Conservation (phyloP, 2,888 invertebrate genomes). For the Caenorhabditis macrosperma region DNA sequence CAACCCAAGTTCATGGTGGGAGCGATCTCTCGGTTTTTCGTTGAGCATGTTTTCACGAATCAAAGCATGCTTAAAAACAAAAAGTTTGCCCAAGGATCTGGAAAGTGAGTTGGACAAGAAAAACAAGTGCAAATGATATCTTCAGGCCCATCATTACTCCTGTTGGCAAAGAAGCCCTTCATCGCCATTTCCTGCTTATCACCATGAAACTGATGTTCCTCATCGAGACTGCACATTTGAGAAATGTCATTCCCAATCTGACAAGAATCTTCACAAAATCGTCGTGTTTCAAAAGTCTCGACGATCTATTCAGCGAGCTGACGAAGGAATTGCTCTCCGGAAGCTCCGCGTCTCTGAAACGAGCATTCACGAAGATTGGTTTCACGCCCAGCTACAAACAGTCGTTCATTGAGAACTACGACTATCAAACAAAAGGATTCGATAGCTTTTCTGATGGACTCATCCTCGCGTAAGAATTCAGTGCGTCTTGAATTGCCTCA, state of each 20-base stretch:
- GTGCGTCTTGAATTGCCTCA: background rate
- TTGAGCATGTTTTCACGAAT: conserved; percentile 60
- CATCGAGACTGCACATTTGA: conserved; percentile 42
- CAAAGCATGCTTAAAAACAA: conserved; percentile 59
- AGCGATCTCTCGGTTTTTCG: conserved; percentile 55
- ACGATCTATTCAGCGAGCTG: conserved; percentile 57
- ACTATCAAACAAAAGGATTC: conserved; percentile 57
- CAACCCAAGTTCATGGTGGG: conserved; percentile 22
- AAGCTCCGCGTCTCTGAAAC: conserved; percentile 36
- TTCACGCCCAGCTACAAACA: conserved; percentile 55
- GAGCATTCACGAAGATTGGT: conserved; percentile 57
- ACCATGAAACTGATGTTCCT: conserved; percentile 55
- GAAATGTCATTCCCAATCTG: conserved; percentile 45
- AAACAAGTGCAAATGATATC: background rate
- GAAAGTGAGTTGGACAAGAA: conserved; percentile 50
- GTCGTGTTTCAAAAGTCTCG: conserved; percentile 49
- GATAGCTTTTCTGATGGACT: conserved; percentile 62
- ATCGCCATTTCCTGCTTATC: conserved; percentile 57
- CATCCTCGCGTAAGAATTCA: conserved; percentile 54
- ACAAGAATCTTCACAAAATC: conserved; percentile 56
- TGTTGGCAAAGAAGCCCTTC: conserved; percentile 60
- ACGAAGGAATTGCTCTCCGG: conserved; percentile 59
- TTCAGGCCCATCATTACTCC: conserved; percentile 57
- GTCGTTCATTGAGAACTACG: conserved; percentile 63
- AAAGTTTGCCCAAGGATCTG: conserved; percentile 66